A percentile compares a stretch with the other conserved stretches of the same genome.
Evolutionary conservation across 2,888 invertebrate genomes (phyloP).

Genomic region (Caenorhabditis becei): DNA sequence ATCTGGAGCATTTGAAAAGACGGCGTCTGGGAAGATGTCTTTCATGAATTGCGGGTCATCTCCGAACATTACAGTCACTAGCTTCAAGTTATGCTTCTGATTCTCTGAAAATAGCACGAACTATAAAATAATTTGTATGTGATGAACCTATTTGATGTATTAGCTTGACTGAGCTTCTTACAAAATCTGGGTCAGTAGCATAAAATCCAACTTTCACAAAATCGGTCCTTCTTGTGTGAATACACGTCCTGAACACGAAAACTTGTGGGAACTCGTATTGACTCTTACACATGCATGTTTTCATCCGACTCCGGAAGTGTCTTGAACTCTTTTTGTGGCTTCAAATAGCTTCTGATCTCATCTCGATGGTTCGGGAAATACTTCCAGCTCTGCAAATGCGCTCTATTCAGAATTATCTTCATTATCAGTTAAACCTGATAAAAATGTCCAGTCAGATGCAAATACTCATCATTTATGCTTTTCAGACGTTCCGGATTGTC

Average conservation of each 20-base stretch:
- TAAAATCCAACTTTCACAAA: neutral
- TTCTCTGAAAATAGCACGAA: too few relatives aligned
- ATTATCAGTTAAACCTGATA: constrained; percentile 11
- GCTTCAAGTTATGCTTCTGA: neutral
- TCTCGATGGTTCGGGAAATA: neutral
- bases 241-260: constrained; percentile 19
- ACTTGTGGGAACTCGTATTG: too few relatives aligned
- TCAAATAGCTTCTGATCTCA: constrained; percentile 8
- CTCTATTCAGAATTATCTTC: too few relatives aligned
- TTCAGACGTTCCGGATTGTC: neutral
- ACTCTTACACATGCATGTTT: neutral
- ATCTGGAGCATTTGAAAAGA: neutral
- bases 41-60: neutral
- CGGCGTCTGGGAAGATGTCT: neutral
- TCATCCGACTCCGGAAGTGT: neutral
- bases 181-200: neutral
- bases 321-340: neutral
- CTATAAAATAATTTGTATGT: too few relatives aligned
- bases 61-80: neutral
- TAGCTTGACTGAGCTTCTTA: too few relatives aligned
- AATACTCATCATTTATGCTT: neutral
- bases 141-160: too few relatives aligned
- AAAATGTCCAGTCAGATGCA: constrained; percentile 9
- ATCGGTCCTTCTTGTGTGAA: constrained; percentile 6
- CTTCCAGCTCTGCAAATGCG: constrained; percentile 22